Conservation (phyloP, 1,140 invertebrate species). For the Nautilus pompilius region DNA sequence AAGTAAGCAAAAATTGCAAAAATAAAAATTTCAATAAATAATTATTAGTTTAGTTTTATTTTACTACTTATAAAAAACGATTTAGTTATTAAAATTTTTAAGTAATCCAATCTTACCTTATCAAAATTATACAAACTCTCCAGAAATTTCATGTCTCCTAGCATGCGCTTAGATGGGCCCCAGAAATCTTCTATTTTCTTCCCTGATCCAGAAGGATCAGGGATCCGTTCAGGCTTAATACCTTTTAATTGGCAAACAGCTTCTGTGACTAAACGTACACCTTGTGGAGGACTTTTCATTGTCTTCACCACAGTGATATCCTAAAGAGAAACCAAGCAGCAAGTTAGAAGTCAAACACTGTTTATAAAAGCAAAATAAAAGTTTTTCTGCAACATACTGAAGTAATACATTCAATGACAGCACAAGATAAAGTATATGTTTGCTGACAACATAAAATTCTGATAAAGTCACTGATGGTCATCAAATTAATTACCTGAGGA, state of each 20-base stretch:
- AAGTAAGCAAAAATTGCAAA: no score
- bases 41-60: no score
- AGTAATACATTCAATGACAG: no score
- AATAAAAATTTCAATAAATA: no score
- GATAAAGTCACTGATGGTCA: background rate
- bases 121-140: conserved; percentile 52
- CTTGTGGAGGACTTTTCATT: conserved; percentile 53
- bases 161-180: conserved; percentile 53
- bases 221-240: conserved; percentile 53
- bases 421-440: no score
- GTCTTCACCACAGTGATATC: conserved; percentile 55
- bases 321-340: conserved; percentile 12
- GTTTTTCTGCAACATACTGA: no score
- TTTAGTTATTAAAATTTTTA: background rate
- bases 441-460: background rate
- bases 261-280: conserved; percentile 54
- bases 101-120: conserved; percentile 35
- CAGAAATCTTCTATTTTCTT: conserved; percentile 58
- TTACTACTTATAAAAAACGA: no score
- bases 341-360: no score
- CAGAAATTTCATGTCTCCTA: conserved; percentile 57
- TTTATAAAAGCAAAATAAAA: no score
- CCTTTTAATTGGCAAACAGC: conserved; percentile 55
- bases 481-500: conserved; percentile 25
- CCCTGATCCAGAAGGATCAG: conserved; percentile 52